These are phyloP conservation scores for Capra hircus DNA, from an alignment of 2,113 vertebrate genomes.

Conservation along the genomic window DNA sequence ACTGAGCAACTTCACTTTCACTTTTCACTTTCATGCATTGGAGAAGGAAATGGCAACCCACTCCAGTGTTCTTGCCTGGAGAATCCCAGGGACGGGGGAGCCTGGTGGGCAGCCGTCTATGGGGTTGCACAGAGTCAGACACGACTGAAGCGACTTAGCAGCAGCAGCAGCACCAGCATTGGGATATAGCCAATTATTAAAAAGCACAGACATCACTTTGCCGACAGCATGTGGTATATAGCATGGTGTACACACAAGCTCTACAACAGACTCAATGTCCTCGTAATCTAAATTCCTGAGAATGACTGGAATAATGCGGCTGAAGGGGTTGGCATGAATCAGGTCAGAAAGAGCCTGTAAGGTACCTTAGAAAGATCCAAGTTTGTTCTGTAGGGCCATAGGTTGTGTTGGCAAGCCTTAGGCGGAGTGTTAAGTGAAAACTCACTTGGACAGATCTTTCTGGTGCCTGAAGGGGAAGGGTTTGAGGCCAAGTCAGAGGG, in stretches of 20 bases:
- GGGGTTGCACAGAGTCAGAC: no score
- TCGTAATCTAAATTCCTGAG: neutral
- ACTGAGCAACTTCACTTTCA: no score
- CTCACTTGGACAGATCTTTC: neutral
- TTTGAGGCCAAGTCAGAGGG: neutral
- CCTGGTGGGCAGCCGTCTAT: no score
- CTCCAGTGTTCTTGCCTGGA: no score
- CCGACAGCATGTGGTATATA: accelerated
- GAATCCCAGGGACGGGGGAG: no score
- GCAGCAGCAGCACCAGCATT: neutral
- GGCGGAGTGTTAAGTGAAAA: neutral
- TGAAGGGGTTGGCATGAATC: neutral
- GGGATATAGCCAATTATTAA: neutral
- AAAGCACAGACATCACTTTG: neutral
- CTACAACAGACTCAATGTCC: neutral
- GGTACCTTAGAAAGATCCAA: neutral
- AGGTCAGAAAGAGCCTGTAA: neutral
- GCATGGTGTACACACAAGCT: accelerated
- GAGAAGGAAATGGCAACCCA: no score
- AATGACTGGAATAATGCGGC: neutral
- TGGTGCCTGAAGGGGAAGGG: neutral
- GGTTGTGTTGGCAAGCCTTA: neutral
- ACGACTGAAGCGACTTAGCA: no score
- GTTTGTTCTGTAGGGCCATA: neutral
- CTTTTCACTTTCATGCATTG: no score